Evolutionary conservation across 1,140 invertebrate species (phyloP).

Genomic region (Caenorhabditis latens): DNA sequence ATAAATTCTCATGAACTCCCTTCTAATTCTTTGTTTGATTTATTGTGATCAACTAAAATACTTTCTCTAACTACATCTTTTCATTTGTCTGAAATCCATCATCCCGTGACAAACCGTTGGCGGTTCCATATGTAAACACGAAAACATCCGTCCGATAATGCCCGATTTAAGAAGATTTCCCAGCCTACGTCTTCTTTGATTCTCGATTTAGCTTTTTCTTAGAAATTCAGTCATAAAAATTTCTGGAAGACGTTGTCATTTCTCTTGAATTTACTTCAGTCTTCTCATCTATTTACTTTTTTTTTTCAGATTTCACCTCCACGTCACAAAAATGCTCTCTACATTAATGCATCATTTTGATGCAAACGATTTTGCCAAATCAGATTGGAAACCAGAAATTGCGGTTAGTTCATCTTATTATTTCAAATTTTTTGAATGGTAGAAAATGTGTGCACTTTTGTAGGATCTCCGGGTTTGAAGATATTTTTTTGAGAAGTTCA

Average conservation of each 20-base stretch:
- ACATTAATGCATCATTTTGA: constrained; percentile 41
- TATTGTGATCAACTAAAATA: too few relatives aligned
- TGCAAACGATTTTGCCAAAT: neutral
- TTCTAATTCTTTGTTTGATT: too few relatives aligned
- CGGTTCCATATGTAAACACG: constrained; percentile 3
- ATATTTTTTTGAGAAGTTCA: too few relatives aligned
- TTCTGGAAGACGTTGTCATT: too few relatives aligned
- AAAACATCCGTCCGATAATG: constrained; percentile 36
- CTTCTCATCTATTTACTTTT: neutral
- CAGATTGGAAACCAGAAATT: neutral
- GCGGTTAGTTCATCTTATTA: constrained; percentile 20
- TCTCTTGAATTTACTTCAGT: neutral
- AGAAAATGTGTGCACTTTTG: constrained; percentile 1
- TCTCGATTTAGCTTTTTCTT: neutral
- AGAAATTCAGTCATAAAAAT: too few relatives aligned
- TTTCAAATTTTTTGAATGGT: neutral
- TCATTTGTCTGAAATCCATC: neutral
- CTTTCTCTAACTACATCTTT: too few relatives aligned
- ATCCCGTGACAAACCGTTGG: too few relatives aligned
- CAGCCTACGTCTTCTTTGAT: neutral
- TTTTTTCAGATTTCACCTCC: neutral
- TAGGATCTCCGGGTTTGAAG: neutral
- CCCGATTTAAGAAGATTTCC: neutral
- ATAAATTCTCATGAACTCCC: too few relatives aligned
- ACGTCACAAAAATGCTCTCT: neutral